Base-by-base conservation (phyloP, 2,797 vertebrate species). In the Xiphorhynchus erythropygius region DNA sequence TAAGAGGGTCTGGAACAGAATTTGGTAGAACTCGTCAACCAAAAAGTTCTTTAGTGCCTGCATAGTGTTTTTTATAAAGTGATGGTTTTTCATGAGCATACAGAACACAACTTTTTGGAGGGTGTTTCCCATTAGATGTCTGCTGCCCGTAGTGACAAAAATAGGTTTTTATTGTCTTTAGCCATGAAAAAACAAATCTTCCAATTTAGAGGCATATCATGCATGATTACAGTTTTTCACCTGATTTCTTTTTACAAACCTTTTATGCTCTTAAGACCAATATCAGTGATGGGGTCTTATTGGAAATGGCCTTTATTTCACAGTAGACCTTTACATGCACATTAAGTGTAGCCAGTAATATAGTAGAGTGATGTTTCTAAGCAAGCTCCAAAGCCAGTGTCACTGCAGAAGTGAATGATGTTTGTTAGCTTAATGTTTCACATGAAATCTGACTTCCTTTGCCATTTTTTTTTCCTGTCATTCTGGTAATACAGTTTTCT, bases 401-500 rank as follows among this genome's bases (percentile, higher is more conserved):
- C 13, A 7, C 44, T 90, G 68, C 39, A 42, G 44, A 76, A 35
- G 25, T 75, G 62, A 76, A 41, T 60, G 3, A 16, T 41, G 13
- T 24, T 21, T 83, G n/a, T 60, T 79, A n/a, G 24, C 14, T 83
- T 68, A 21, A 33, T 75, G 25, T 85, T 86, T 55, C 25, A 46
- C 60, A 12, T 60, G 18, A 83, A 89, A 70, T 83, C 23, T 49
- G 44, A 71, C 55, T 87, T 93, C 4, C 13, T 84, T 65, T 81
- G 23, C 49, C 3, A 30, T 7, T 87, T 60, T 74, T 89, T 89
- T 52, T 77, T n/a, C 47, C 83, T 60, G 8, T 75, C n/a, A 15
- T 94, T 90, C 7, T 7, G 19, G 88, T 93, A 19, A 64, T 85
- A 33, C 95, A 99, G 99, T 98, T 99, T 99, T 96, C 98, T 99